Evolutionary conservation across 2,113 vertebrate genomes (phyloP).

Genomic region (Cygnus atratus): DNA sequence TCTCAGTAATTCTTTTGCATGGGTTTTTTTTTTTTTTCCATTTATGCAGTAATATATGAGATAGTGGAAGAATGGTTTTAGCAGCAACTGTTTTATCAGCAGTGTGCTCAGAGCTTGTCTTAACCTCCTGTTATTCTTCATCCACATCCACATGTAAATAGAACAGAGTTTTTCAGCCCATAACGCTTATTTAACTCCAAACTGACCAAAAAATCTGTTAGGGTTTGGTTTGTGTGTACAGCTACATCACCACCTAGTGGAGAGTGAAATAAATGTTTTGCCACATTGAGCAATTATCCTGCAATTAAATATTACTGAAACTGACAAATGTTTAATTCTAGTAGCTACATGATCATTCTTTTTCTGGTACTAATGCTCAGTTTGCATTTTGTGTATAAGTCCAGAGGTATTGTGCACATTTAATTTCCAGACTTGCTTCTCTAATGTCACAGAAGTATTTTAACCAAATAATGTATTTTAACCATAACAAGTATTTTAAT

Average conservation of each 20-base stretch:
- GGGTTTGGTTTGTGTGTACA: not conserved
- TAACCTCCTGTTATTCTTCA: not conserved
- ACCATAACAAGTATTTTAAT: not conserved
- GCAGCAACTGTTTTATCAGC: not conserved
- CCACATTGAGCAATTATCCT: not conserved
- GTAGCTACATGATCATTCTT: not conserved
- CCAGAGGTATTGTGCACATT: not conserved
- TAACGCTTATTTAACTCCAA: not conserved
- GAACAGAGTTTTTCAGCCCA: not conserved
- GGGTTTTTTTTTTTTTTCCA: not conserved
- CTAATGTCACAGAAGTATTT: not conserved
- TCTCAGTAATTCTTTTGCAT: not conserved
- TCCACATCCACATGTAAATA: not conserved
- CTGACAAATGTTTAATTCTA: not conserved
- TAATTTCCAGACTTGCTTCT: not conserved
- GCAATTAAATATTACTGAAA: not conserved
- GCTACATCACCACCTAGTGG: conserved; percentile 72
- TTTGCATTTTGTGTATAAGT: not conserved
- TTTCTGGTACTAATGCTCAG: not conserved
- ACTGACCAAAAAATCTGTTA: not conserved
- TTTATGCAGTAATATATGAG: not conserved
- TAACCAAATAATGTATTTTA: not conserved
- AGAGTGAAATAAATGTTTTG: conserved; percentile 29
- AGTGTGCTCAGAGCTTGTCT: not conserved
- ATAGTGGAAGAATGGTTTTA: not conserved